Evolutionary conservation across 2,113 vertebrate genomes (phyloP), one percentile per base, ranked within the genome.

Genomic region (Nycticorax nycticorax): DNA sequence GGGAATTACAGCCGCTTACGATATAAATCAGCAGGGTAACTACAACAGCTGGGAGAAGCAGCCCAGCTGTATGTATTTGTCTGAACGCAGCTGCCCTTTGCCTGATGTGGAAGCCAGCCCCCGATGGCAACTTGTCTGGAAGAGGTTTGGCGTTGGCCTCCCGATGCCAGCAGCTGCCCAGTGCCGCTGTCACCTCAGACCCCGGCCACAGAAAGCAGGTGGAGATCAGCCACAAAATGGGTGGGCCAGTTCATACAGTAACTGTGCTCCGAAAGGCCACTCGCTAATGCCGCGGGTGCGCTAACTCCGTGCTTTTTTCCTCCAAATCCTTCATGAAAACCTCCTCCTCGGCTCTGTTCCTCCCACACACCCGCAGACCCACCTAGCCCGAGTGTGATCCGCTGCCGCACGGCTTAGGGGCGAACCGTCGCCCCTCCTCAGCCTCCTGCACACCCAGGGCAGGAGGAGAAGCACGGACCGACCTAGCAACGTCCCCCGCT

Each of bases 81-180:
- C n/a, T 8, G 39, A 47, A 47, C 69, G 30, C 15, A 24, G 68
- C 30, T 35, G 48, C 14, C 3, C 9, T 32, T 17, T 1, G 10
- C 60, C 22, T 7, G 41, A 48, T 0, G 0, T 5, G 3, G 6
- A 76, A 56, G 39, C 1, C 35, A 43, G 43, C 6, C 3, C 1
- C 8, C 47, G 47, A 5, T 8, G 18, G 33, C 52, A 66, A 28
- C 21, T 23, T 3, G 37, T 4, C 6, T 41, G 63, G 45, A 24
- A 5, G 26, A 30, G 14, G 10, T 8, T 3, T 21, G 59, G 53
- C 52, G 27, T 19, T 1, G 0, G 59, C 32, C 55, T 62, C 50
- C n/a, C 0, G 6, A 8, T 1, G 3, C 39, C 59, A 53, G 43
- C 5, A 8, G 30, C 41, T 28, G 43, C 21, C 43, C 5, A 8